Conservation (phyloP, 2,888 invertebrate species). For the Lagria hirta region DNA sequence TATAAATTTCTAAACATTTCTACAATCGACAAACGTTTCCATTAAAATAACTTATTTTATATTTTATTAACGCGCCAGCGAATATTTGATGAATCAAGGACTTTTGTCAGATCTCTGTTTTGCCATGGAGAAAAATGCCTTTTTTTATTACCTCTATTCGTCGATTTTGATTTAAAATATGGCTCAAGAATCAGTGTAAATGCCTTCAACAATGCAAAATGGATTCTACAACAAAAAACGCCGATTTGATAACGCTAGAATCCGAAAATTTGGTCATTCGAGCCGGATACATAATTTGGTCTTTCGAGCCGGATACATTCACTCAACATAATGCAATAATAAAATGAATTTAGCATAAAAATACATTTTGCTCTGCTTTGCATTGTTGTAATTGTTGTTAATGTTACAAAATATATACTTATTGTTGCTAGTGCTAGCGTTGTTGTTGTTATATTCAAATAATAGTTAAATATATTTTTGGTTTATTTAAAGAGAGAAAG, state of each 20-base stretch:
- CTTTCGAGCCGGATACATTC: too few relatives aligned
- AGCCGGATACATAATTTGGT: too few relatives aligned
- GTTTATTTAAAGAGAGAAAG: constrained; percentile 39
- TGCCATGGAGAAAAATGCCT: constrained; percentile 2
- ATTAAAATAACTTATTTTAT: constrained; percentile 40
- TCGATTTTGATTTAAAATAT: constrained; percentile 33
- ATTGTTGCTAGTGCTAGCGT: constrained; percentile 54
- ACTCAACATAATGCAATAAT: constrained; percentile 16
- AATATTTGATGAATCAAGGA: constrained; percentile 29
- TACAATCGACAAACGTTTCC: constrained; percentile 41
- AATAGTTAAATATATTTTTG: constrained; percentile 46
- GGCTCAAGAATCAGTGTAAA: constrained; percentile 43
- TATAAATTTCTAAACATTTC: constrained; percentile 18
- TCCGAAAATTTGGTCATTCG: too few relatives aligned
- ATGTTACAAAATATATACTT: constrained; percentile 52
- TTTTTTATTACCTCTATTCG: constrained; percentile 2
- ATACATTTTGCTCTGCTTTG: constrained; percentile 45
- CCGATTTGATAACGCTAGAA: too few relatives aligned
- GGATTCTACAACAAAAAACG: constrained; percentile 30
- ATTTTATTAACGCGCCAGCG: constrained; percentile 32
- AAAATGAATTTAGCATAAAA: constrained; percentile 23
- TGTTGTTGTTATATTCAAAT: constrained; percentile 52
- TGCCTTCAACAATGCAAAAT: constrained; percentile 51
- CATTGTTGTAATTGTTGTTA: constrained; percentile 53
- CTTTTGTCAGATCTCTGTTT: constrained; percentile 12